phyloP scores from a whole-genome alignment of 1,140 invertebrate species.

The Physella acuta region DNA sequence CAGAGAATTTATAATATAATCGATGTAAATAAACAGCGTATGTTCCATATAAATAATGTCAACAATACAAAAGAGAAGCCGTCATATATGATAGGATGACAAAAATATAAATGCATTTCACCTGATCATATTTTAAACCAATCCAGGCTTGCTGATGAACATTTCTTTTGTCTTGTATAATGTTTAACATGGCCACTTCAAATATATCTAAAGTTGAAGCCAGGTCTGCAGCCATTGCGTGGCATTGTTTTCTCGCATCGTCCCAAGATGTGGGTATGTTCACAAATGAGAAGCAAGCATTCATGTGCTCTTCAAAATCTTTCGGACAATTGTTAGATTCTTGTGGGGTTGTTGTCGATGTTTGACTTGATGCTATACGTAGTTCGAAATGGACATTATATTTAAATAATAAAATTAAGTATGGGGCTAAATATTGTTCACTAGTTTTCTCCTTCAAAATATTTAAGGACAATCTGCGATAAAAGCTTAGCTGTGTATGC shows the following conservation, averaged over 20 bases:
- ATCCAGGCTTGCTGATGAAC: constrained; percentile 8
- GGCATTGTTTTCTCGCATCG: constrained; percentile 7
- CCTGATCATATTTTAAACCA: constrained; percentile 13
- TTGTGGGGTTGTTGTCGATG: not conserved
- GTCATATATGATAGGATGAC: no score
- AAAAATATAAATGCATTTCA: no score
- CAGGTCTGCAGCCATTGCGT: constrained; percentile 9
- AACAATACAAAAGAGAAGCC: no score
- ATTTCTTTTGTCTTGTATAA: not conserved
- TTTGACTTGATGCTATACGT: not conserved
- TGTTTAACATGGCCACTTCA: constrained; percentile 15
- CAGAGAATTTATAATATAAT: no score
- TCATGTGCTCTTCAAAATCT: not conserved
- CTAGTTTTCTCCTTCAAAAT: no score
- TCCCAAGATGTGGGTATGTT: not conserved
- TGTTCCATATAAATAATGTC: no score
- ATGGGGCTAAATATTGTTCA: no score
- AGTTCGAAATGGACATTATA: no score
- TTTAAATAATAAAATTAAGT: no score
- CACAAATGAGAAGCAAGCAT: constrained; percentile 5
- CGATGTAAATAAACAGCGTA: no score
- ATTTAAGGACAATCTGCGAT: no score
- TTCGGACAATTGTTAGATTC: not conserved
- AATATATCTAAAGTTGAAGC: constrained; percentile 10
- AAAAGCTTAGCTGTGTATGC: no score